Percentiles rank a stretch among this genome's conserved stretches.
Conservation (phyloP, 2,113 vertebrate species). For the Syngnathoides biaculeatus region DNA sequence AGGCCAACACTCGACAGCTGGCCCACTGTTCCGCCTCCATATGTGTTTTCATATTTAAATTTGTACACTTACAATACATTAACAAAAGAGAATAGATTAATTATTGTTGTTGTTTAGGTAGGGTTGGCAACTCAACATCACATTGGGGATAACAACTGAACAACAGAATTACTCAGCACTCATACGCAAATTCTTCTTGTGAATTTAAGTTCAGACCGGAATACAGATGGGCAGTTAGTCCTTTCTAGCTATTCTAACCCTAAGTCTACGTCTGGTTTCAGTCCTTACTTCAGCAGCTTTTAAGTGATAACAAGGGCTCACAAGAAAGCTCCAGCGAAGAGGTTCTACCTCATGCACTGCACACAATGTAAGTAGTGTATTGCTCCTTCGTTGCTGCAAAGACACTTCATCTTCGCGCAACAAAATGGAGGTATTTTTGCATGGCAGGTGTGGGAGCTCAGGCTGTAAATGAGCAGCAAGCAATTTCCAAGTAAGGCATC, state of each 20-base stretch:
- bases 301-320: conserved; percentile 1
- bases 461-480: conserved; percentile 30
- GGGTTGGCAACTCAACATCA: too few species aligned
- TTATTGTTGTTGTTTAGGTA: not conserved
- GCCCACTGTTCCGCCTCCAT: too few species aligned
- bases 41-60: not conserved
- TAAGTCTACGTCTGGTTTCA: not conserved
- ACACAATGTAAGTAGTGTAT: conserved; percentile 25
- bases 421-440: conserved; percentile 13
- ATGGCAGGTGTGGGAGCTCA: conserved; percentile 27
- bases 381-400: conserved; percentile 19
- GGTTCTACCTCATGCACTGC: conserved; percentile 7
- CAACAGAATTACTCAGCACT: not conserved
- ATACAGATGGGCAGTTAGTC: not conserved
- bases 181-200: not conserved
- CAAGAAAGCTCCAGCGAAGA: not conserved
- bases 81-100: not conserved
- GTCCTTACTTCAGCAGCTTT: conserved; percentile 5
- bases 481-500: conserved; percentile 19
- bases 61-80: not conserved
- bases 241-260: not conserved
- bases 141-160: not conserved
- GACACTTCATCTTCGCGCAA: conserved; percentile 23
- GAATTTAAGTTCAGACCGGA: not conserved
- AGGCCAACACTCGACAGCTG: too few species aligned